Evolutionary conservation across 2,888 invertebrate genomes (phyloP).

Genomic region (Tipula unca): DNA sequence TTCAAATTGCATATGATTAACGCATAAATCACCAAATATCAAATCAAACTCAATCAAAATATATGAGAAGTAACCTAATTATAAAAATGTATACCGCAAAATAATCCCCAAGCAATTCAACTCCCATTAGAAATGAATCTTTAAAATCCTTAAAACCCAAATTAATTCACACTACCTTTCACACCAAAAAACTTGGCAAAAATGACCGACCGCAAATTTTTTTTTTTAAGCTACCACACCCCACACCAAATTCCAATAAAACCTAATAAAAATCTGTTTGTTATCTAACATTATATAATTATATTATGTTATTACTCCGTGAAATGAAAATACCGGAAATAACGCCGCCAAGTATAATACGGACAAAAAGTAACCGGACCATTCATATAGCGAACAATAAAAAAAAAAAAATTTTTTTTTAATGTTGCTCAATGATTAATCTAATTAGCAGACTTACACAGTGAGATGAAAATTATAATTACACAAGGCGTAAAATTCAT

Average conservation of each 20-base stretch:
- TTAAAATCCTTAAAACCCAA: not conserved
- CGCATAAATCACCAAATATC: too few relatives aligned
- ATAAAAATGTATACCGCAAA: not conserved
- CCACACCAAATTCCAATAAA: not conserved
- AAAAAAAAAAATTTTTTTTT: not conserved
- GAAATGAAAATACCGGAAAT: not conserved
- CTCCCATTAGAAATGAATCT: not conserved
- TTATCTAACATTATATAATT: not conserved
- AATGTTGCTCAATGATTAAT: not conserved
- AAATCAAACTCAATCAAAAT: not conserved
- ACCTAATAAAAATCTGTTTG: not conserved
- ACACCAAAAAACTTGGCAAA: not conserved
- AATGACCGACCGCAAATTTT: not conserved
- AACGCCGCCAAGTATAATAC: not conserved
- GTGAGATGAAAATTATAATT: not conserved
- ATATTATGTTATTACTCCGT: not conserved
- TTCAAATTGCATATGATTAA: too few relatives aligned
- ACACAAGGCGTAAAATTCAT: not conserved
- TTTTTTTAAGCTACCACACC: not conserved
- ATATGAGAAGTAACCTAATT: not conserved
- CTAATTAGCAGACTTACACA: not conserved
- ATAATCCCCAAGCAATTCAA: not conserved
- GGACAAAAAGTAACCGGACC: not conserved
- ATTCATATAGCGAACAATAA: not conserved
- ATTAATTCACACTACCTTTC: not conserved